Conservation (phyloP, 2,797 vertebrate species). For the Nyctibius grandis region DNA sequence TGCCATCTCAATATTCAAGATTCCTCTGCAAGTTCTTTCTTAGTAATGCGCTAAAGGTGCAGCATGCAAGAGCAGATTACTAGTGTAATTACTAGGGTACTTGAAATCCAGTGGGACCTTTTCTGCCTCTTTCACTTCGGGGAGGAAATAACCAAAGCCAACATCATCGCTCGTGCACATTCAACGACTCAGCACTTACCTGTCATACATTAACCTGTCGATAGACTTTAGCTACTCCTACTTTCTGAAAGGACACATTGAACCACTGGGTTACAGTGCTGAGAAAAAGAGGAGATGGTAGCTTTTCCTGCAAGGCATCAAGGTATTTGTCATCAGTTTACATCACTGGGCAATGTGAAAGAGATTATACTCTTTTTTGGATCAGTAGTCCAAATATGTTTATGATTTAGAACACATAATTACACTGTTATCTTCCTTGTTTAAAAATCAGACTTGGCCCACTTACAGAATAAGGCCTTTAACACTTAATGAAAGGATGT, state of each 20-base stretch:
- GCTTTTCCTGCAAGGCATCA: neutral
- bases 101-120: neutral
- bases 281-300: neutral
- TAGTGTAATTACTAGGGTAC: neutral
- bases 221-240: neutral
- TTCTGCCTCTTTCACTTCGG: neutral
- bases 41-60: neutral
- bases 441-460: neutral
- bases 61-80: neutral
- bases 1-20: neutral
- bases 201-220: neutral
- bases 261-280: neutral
- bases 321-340: neutral
- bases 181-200: neutral
- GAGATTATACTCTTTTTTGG: neutral
- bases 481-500: constrained; percentile 13
- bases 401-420: neutral
- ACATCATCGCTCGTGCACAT: neutral
- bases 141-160: neutral
- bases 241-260: neutral
- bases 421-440: neutral
- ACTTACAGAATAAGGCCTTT: neutral
- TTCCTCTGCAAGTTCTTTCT: neutral
- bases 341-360: neutral
- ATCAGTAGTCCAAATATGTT: neutral